Conservation (phyloP, 1,140 invertebrate genomes). For the Ptiloglossa arizonensis region DNA sequence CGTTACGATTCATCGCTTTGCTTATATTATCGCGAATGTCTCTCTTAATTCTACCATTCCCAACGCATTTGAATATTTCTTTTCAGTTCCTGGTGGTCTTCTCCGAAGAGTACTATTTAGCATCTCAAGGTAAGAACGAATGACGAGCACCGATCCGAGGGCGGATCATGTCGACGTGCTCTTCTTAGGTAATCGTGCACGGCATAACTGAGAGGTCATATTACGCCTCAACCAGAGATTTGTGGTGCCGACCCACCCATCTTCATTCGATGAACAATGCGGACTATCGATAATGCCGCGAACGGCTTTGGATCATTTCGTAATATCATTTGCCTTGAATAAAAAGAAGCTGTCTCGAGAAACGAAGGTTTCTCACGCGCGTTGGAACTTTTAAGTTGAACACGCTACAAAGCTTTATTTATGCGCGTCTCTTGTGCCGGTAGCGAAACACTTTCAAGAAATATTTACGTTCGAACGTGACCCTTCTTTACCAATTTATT, state of each 20-base stretch:
- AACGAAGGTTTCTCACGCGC: neutral
- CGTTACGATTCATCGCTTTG: too few species aligned
- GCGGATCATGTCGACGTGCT: constrained; percentile 31
- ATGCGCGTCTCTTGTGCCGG: too few species aligned
- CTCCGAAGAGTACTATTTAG: neutral
- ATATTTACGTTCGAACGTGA: too few species aligned
- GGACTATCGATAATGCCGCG: constrained; percentile 15
- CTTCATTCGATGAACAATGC: constrained; percentile 30
- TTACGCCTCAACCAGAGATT: constrained; percentile 43
- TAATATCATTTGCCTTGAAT: neutral
- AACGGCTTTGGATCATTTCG: constrained; percentile 3
- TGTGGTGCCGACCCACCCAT: constrained; percentile 41
- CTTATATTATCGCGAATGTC: too few species aligned
- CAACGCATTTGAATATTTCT: too few species aligned
- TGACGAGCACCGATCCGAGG: constrained; percentile 47
- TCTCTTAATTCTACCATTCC: too few species aligned
- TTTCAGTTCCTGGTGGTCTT: too few species aligned
- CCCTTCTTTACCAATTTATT: too few species aligned
- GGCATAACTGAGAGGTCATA: constrained; percentile 68
- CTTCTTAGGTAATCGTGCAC: constrained; percentile 58
- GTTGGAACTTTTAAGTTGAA: neutral
- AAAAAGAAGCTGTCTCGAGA: neutral
- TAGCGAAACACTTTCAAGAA: too few species aligned
- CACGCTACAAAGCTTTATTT: too few species aligned
- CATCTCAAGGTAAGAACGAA: constrained; percentile 11